Evolutionary conservation across 2,797 vertebrate species (phyloP), one percentile per base, ranked within the genome.

Genomic region (Chromobotia macracanthus): DNA sequence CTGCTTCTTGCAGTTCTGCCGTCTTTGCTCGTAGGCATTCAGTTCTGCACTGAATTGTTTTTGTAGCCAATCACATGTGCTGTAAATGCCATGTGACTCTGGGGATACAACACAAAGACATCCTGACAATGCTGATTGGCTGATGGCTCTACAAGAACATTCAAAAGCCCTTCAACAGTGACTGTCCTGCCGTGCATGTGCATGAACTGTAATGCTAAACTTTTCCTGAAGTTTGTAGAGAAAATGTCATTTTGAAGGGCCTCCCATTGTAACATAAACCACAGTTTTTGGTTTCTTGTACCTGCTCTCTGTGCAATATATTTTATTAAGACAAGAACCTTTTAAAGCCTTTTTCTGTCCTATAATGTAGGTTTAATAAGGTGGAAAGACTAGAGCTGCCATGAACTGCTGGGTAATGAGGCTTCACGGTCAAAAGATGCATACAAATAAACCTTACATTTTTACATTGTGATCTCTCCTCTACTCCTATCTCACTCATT

Each of bases 331-430:
- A 48, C 3, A 48, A 48, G 13, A 46, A 46, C 44, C 23, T 28
- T 60, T 65, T 5, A 38, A 50, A 75, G 15, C 35, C 44, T 35
- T 16, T 50, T 28, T 16, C 44, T 72, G 23, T 3, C 41, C 53
- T 74, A 10, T 21, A 56, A 50, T 35, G 21, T 28, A 19, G 23
- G 60, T 82, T 82, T 82, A 82, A 71, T 71, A 44, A 77, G 67
- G 13, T 5, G 2, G 5, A 5, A 53, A 68, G 7, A 7, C 51
- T 55, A 65, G 12, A 23, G 66, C 55, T 25, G 48, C 31, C 31
- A 55, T 58, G 23, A 56, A 44, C 41, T 38, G 46, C 46, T 72
- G 23, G 9, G 12, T 44, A 67, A 41, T 53, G 38, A 19, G 31
- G 13, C 51, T 56, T 67, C 16, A 23, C 21, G 13, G 12, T 76